A percentile compares a stretch with the other conserved stretches of the same genome.
Conservation (phyloP, 2,797 vertebrate genomes). For the Rousettus madagascariensis region DNA sequence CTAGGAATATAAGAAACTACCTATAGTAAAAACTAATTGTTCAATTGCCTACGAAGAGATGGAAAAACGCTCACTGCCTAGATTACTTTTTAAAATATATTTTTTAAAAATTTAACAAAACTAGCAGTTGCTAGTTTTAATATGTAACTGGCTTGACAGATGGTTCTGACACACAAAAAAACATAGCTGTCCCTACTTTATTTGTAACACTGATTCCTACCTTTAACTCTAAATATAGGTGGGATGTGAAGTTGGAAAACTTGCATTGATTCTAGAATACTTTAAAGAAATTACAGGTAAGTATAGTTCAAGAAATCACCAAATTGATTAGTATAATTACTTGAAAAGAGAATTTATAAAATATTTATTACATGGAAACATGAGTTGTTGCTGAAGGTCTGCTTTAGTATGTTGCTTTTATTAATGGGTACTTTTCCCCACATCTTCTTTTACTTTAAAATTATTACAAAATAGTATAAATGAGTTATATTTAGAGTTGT, state of each 20-base stretch:
- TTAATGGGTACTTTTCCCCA: not conserved
- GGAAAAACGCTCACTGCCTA: not conserved
- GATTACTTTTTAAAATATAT: not conserved
- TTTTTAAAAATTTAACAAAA: not conserved
- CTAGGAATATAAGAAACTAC: not conserved
- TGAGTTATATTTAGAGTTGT: not conserved
- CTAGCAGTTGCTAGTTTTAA: not conserved
- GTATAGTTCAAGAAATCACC: not conserved
- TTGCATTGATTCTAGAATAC: not conserved
- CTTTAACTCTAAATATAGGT: not conserved
- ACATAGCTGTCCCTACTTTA: not conserved
- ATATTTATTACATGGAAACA: not conserved
- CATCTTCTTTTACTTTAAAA: not conserved
- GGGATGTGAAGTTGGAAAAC: not conserved
- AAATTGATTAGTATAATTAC: not conserved
- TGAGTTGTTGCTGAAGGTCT: not conserved
- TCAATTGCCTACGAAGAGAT: not conserved
- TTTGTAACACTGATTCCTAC: not conserved
- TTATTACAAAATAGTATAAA: not conserved
- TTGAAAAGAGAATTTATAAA: not conserved
- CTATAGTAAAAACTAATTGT: not conserved
- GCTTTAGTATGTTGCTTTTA: not conserved
- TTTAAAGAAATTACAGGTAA: not conserved
- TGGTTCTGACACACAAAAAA: not conserved
- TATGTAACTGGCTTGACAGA: not conserved